A percentile compares a stretch with the other conserved stretches of the same genome.
phyloP scores from a whole-genome alignment of 2,888 invertebrate genomes.

The Micropterix aruncella region DNA sequence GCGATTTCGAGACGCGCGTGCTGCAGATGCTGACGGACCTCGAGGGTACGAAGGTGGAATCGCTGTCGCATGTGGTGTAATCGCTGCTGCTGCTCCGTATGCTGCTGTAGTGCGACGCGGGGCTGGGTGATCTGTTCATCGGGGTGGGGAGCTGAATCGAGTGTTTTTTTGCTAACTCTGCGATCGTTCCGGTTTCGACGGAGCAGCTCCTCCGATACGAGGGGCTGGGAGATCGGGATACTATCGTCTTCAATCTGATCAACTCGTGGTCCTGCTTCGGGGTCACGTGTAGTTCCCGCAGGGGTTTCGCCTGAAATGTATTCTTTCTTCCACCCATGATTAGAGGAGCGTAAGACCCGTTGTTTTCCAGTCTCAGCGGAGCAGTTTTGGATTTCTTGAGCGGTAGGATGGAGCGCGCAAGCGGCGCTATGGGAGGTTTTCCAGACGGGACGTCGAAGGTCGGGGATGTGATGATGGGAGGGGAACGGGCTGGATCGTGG shows the following conservation, averaged over 20 bases:
- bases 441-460: slow-evolving; percentile 26
- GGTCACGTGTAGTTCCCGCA: slow-evolving; percentile 31
- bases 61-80: slow-evolving; percentile 35
- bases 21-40: slow-evolving; percentile 32
- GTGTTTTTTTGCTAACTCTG: slow-evolving; percentile 33
- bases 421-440: slow-evolving; percentile 22
- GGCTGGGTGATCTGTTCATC: slow-evolving; percentile 43
- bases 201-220: slow-evolving; percentile 28
- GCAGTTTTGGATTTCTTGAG: slow-evolving; percentile 33
- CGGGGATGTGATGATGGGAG: slow-evolving; percentile 17
- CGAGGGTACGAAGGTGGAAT: slow-evolving; percentile 28
- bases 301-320: slow-evolving; percentile 28
- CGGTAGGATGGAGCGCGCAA: slow-evolving; percentile 25
- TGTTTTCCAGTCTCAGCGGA: slow-evolving; percentile 31
- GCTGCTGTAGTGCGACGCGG: slow-evolving; percentile 25
- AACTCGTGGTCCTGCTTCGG: slow-evolving; percentile 12
- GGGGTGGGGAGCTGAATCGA: slow-evolving; percentile 21
- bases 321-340: slow-evolving; percentile 21
- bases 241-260: slow-evolving; percentile 21
- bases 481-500: slow-evolving; percentile 18
- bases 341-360: slow-evolving; percentile 22
- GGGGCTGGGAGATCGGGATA: slow-evolving; percentile 27
- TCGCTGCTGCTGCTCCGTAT: slow-evolving; percentile 27
- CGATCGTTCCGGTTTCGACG: slow-evolving; percentile 35
- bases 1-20: slow-evolving; percentile 26